Base-by-base conservation (phyloP, 1,140 invertebrate species). In the Mycetomoellerius zeteki region DNA sequence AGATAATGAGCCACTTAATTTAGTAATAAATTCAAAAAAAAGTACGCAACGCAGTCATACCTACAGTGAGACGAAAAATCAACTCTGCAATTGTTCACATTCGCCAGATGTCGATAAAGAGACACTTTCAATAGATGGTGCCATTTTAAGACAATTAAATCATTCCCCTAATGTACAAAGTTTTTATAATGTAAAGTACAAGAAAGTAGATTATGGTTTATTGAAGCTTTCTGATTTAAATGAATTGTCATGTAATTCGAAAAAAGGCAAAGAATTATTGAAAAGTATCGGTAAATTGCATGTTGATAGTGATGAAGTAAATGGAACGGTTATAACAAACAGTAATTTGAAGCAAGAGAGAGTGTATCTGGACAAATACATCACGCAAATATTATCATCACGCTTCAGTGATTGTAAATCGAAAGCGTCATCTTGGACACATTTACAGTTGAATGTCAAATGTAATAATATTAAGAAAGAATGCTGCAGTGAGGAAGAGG, bases 131-230 rank as follows among this genome's bases (percentile, higher is more conserved):
- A 43, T 72, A 47, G 33, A 71, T 37, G 30, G 58, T 91, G 76
- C 65, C 64, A 60, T 88, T 64, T 71, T 37, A 69, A 85, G 43
- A 47, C 64, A 30, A 77, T 72, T 64, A 85, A 71, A 91, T 78
- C 78, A 89, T 91, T 90, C 72, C 80, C 71, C 14, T 50, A 80
- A 89, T 58, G 54, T 64, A 73, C 81, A 88, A 33, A 64, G 58
- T 82, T 86, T 58, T 60, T 88, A 37, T 58, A 67, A 67, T 8
- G 43, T 58, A 75, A 88, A 90, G 82, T 89, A 88, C 84, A 88
- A 91, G 85, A 65, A 69, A 52, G 64, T 91, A 76, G 81, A 86
- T 67, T 90, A 89, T 24, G 86, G 81, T 86, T 89, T 91, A 82
- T 76, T 91, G 30, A 89, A 91, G 65, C 54, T 89, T 37, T 89